Percentiles rank a stretch among this genome's conserved stretches.
Conservation (phyloP, 2,888 invertebrate species). For the Apotomis betuletana region DNA sequence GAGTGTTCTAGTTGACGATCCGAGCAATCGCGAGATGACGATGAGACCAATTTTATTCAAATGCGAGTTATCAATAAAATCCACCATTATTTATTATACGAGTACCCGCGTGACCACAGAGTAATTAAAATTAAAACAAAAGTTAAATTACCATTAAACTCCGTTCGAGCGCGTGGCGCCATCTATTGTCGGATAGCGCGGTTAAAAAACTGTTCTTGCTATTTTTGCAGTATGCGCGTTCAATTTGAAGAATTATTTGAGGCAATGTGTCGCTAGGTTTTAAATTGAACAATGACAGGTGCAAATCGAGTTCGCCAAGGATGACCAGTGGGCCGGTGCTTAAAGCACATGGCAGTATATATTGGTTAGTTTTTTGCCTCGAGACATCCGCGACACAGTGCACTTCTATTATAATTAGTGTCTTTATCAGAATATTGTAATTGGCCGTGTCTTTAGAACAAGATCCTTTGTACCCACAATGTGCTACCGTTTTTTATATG, state of each 20-base stretch:
- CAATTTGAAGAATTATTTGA: slow-evolving; percentile 70
- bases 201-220: background rate
- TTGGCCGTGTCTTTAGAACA: slow-evolving; percentile 61
- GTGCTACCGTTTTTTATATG: slow-evolving; percentile 44
- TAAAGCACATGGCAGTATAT: slow-evolving; percentile 66
- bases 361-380: slow-evolving; percentile 66
- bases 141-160: slow-evolving; percentile 43
- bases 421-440: slow-evolving; percentile 72
- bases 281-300: slow-evolving; percentile 77
- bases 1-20: slow-evolving; percentile 82
- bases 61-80: slow-evolving; percentile 32
- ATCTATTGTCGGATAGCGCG: slow-evolving; percentile 72
- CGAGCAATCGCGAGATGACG: slow-evolving; percentile 69
- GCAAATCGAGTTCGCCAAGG: slow-evolving; percentile 72
- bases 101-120: slow-evolving; percentile 45
- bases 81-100: slow-evolving; percentile 23
- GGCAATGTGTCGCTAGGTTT: slow-evolving; percentile 75
- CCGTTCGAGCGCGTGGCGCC: slow-evolving; percentile 56
- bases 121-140: slow-evolving; percentile 42
- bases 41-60: slow-evolving; percentile 45
- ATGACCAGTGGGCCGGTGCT: slow-evolving; percentile 73
- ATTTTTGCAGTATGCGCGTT: slow-evolving; percentile 27
- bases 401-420: slow-evolving; percentile 73
- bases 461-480: slow-evolving; percentile 58
- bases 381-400: slow-evolving; percentile 57